phyloP scores from a whole-genome alignment of 2,888 invertebrate genomes.

The Pardosa pseudoannulata region DNA sequence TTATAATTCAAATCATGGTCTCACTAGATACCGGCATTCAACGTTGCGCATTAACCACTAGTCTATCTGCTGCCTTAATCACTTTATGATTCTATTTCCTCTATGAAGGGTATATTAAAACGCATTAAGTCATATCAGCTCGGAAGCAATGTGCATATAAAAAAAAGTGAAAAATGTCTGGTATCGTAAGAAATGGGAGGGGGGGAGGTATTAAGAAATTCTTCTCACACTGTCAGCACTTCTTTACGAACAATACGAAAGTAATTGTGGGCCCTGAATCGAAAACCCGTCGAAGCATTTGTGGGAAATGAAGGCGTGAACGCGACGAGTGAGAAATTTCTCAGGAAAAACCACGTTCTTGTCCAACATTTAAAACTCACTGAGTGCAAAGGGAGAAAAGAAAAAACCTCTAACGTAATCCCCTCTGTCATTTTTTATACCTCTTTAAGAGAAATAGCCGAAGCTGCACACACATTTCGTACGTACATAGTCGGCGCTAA shows the following conservation, averaged over 20 bases:
- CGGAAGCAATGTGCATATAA: no score
- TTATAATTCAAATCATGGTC: no score
- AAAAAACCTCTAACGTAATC: neutral
- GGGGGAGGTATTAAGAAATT: neutral
- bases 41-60: no score
- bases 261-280: neutral
- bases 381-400: neutral
- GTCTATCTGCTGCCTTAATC: no score
- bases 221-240: neutral
- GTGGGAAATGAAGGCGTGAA: constrained; percentile 20
- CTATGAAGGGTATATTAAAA: no score
- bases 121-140: no score
- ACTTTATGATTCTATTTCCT: no score
- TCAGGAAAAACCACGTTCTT: constrained; percentile 22
- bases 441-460: neutral
- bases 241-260: neutral
- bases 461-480: neutral
- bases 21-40: no score
- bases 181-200: no score
- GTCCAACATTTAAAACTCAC: constrained; percentile 43
- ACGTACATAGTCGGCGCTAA: neutral
- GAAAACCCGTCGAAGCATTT: constrained; percentile 12
- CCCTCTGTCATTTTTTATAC: neutral
- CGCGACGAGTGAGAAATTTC: constrained; percentile 45
- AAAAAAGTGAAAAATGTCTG: no score